Evolutionary conservation across 2,797 vertebrate genomes (phyloP).

Genomic region (Bovichtus diacanthus): DNA sequence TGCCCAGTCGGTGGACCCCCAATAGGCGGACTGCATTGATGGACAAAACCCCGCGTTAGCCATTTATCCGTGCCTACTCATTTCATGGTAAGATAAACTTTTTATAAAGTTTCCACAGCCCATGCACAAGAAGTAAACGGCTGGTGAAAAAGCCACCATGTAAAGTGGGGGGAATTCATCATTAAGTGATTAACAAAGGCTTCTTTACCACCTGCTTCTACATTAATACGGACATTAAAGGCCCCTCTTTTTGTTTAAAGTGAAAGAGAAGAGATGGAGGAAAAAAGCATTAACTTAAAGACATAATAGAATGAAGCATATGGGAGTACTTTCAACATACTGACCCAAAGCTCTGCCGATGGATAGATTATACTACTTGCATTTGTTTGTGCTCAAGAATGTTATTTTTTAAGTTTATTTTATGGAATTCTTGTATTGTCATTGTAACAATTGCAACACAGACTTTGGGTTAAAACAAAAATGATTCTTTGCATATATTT

Average conservation of each 20-base stretch:
- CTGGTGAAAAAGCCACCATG: constrained; percentile 85
- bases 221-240: constrained; percentile 84
- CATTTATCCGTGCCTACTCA: constrained; percentile 88
- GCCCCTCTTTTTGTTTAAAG: constrained; percentile 75
- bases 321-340: constrained; percentile 33
- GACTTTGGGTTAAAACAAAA: too few relatives aligned
- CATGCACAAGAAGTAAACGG: constrained; percentile 81
- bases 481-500: background rate
- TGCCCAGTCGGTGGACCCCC: constrained; percentile 88
- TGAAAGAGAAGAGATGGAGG: constrained; percentile 62
- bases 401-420: background rate
- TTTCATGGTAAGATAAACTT: constrained; percentile 90
- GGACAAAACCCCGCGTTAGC: constrained; percentile 86
- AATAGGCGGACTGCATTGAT: constrained; percentile 84
- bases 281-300: constrained; percentile 63
- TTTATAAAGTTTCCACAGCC: constrained; percentile 84
- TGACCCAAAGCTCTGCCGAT: constrained; percentile 13
- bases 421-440: background rate
- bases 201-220: constrained; percentile 88
- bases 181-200: constrained; percentile 90
- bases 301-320: constrained; percentile 47
- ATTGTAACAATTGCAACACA: constrained; percentile 17
- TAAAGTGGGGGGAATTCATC: constrained; percentile 87
- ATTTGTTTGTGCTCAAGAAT: background rate
- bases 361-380: background rate